These are phyloP conservation scores for Pedionomus torquatus DNA, from an alignment of 2,113 vertebrate genomes.

Conservation along the genomic window DNA sequence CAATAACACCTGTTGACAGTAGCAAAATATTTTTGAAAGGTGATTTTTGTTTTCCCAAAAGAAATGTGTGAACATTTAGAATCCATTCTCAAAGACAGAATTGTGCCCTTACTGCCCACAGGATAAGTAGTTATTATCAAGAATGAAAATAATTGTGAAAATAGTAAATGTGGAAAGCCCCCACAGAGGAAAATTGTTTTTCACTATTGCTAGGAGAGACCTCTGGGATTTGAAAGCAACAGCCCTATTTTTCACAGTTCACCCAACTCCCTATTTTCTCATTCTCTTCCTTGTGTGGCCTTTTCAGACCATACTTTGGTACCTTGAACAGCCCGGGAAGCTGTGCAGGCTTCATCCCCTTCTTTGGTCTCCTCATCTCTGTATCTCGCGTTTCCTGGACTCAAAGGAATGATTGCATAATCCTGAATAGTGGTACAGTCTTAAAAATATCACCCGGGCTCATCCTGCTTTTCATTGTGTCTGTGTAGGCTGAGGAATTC, in stretches of 20 bases:
- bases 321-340: background rate
- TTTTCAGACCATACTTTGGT: background rate
- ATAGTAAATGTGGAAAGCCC: background rate
- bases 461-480: slow-evolving; percentile 77
- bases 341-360: background rate
- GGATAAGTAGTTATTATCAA: background rate
- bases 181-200: background rate
- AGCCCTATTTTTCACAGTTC: background rate
- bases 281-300: background rate
- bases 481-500: slow-evolving; percentile 75
- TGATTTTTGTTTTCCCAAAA: background rate
- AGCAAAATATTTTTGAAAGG: background rate
- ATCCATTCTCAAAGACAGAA: background rate
- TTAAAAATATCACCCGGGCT: slow-evolving; percentile 76
- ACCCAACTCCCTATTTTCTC: background rate
- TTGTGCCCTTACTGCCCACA: background rate
- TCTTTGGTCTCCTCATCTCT: background rate
- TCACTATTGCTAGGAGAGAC: background rate
- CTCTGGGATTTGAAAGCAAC: background rate
- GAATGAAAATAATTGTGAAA: background rate
- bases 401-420: slow-evolving; percentile 68
- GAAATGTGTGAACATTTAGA: background rate
- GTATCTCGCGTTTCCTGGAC: background rate
- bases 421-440: slow-evolving; percentile 54
- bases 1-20: background rate